Base-by-base conservation (phyloP, 1,140 invertebrate species). In the Epicauta chinensis region DNA sequence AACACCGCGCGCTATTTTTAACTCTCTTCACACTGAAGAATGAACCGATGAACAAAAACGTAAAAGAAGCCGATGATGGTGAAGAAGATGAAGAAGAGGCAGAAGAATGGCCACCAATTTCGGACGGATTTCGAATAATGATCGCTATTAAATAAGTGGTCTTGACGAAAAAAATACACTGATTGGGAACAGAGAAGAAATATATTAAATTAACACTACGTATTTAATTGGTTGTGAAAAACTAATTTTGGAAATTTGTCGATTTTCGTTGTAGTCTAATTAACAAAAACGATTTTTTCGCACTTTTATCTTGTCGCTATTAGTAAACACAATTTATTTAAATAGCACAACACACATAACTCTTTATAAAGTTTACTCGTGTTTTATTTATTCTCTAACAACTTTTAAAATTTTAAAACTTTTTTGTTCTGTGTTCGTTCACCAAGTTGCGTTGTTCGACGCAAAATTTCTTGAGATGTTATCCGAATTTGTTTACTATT, bases 21-120 rank as follows among this genome's bases (percentile, higher is more conserved):
- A 45, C 40, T 49, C 53, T n/a, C n/a, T n/a, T n/a, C n/a, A n/a
- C 1, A 7, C 23, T 7, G 23, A 49, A 46, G 44, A 29, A 46
- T 46, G 37, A 46, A 45, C 23, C 40, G 48, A 54, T 48, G 48
- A 53, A 53, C 51, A 32, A 37, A 16, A 47, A 53, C 42, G 52
- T 54, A 41, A 48, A 23, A 49, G 16, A 32, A 42, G 29, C 30
- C 39, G 34, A 14, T 16, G 40, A 43, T 14, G 42, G 11, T 30
- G 15, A 6, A 29, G 16, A 0, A 17, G 30, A 43, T n/a, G 16
- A 11, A 2, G 6, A 15, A 12, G 40, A 15, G 17, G 17, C 42
- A 13, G 11, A 45, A 45, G 17, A 45, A 16, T n/a, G n/a, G n/a
- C n/a, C n/a, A n/a, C n/a, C n/a, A n/a, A n/a, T 45, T 14, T 32